These are phyloP conservation scores for Propithecus coquereli DNA, from an alignment of 2,113 vertebrate species.

Conservation along the genomic window DNA sequence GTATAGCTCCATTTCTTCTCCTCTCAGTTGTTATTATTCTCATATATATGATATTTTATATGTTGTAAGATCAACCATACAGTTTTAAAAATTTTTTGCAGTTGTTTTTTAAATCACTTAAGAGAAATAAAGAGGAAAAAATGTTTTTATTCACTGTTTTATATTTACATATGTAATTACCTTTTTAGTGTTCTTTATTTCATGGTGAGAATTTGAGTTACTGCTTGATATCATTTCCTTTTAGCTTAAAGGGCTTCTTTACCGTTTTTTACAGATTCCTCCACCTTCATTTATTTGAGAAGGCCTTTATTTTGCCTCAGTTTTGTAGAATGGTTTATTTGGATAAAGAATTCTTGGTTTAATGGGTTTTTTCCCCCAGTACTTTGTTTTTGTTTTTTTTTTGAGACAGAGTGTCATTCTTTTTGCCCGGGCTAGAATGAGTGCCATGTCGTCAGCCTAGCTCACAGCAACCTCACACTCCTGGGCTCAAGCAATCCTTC, in stretches of 20 bases:
- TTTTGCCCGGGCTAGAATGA: too few species aligned
- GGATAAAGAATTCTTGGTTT: conserved; percentile 29
- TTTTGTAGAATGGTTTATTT: background rate
- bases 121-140: background rate
- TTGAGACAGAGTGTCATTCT: too few species aligned
- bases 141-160: background rate
- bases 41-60: background rate
- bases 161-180: background rate
- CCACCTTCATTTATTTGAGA: background rate
- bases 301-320: conserved; percentile 19
- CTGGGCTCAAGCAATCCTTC: too few species aligned
- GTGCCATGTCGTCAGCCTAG: too few species aligned
- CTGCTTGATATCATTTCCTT: background rate
- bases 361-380: background rate
- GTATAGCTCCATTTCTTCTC: background rate
- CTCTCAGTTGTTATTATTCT: background rate
- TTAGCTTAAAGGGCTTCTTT: background rate
- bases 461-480: too few species aligned
- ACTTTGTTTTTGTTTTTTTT: too few species aligned
- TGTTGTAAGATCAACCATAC: background rate
- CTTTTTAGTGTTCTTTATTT: background rate
- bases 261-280: background rate
- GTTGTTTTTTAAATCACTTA: background rate
- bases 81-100: background rate
- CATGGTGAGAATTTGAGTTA: conserved; percentile 15